Percentiles rank a stretch among this genome's conserved stretches.
Conservation (phyloP, 2,113 vertebrate species). For the Nettapus auritus region DNA sequence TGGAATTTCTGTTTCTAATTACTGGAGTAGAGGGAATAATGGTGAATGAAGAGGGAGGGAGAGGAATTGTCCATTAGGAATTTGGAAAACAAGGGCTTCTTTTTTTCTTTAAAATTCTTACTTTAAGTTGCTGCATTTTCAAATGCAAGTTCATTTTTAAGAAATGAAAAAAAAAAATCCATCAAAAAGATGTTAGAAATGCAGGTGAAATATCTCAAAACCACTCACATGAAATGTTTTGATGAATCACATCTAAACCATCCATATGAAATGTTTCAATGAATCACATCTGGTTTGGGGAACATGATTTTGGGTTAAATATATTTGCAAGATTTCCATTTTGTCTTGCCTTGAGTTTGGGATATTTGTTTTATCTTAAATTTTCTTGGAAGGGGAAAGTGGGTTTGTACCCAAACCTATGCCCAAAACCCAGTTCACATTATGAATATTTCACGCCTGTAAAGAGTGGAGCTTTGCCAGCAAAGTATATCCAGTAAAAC, state of each 20-base stretch:
- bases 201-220: neutral
- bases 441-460: neutral
- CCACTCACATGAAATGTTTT: neutral
- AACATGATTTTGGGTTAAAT: neutral
- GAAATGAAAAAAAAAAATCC: neutral
- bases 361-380: neutral
- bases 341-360: neutral
- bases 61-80: neutral
- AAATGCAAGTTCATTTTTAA: neutral
- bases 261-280: neutral
- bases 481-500: neutral
- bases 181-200: neutral
- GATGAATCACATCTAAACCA: neutral
- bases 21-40: neutral
- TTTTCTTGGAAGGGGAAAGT: neutral
- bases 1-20: conserved; percentile 46
- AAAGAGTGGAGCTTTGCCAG: neutral
- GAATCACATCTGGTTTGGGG: neutral
- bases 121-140: neutral
- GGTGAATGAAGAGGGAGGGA: neutral
- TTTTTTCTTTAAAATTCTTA: neutral
- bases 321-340: neutral
- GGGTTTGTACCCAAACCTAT: neutral
- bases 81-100: neutral
- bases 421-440: neutral